Base-by-base conservation (phyloP, 2,113 vertebrate genomes). In the Xiphias gladius region DNA sequence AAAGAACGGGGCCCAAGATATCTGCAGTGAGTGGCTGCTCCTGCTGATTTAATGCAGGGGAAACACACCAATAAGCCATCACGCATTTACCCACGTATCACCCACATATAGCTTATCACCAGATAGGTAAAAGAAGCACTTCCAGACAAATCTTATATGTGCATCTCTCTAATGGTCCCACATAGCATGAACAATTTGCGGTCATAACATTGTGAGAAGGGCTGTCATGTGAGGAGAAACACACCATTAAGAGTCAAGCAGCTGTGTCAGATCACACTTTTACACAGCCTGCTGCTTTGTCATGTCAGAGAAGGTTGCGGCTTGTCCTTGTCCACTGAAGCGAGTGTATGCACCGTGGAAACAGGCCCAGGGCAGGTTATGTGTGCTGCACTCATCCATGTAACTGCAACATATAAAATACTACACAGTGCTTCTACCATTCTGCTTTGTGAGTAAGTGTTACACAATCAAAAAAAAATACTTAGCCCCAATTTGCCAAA, bases 281-380 rank as follows among this genome's bases (percentile, higher is more conserved):
- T 82, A 80, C 77, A 89, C 90, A 88, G 90, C 76, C 80, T 54
- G 28, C 85, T 80, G 91, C 86, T 77, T 69, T 73, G 82, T 88
- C 54, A 74, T 79, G 88, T 88, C 83, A 69, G 76, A 68, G 81
- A 82, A 79, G 75, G 82, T 73, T 86, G 87, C 73, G 50, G 88
- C 86, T 88, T 86, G 89, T 90, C 89, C 82, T 90, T 85, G 93
- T 87, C 89, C 87, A 61, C 37, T 91, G 87, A 82, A 91, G 94
- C 86, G 73, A 91, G 83, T 73, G 91, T 87, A 90, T 91, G 88
- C 86, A 70, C 84, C 72, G 85, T 79, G 90, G 85, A 88, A 92
- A 93, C 86, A 81, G 22, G 87, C 90, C 90, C 80, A 61, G 83
- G 91, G 91, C 91, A 85, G 84, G 80, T 85, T 88, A 70, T 88